A percentile compares a stretch with the other conserved stretches of the same genome.
Conservation (phyloP, 2,113 vertebrate species). For the Sander vitreus region DNA sequence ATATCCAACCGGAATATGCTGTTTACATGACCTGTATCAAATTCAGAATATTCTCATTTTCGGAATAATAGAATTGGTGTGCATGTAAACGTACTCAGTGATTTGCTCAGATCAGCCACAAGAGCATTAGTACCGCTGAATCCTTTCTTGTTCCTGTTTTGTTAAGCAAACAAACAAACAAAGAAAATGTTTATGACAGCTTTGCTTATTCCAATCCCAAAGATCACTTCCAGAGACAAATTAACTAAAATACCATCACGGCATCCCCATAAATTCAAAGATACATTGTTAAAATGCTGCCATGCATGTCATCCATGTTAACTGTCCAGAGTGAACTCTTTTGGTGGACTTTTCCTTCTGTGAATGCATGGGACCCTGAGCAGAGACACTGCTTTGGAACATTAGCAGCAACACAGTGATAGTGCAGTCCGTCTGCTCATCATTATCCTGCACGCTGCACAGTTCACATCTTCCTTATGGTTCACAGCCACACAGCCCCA, state of each 20-base stretch:
- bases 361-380: too few species aligned
- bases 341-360: background rate
- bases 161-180: too few species aligned
- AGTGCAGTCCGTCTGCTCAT: constrained; percentile 11
- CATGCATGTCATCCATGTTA: background rate
- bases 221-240: background rate
- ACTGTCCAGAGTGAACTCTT: background rate
- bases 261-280: background rate
- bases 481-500: background rate
- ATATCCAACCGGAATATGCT: too few species aligned
- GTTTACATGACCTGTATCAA: too few species aligned
- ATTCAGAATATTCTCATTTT: too few species aligned
- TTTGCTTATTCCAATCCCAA: background rate
- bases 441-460: background rate
- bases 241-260: background rate
- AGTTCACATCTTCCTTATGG: constrained; percentile 25
- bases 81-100: too few species aligned
- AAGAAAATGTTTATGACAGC: background rate
- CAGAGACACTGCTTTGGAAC: background rate
- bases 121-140: background rate
- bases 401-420: background rate
- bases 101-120: too few species aligned
- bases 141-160: background rate
- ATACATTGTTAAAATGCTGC: background rate
- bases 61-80: too few species aligned